Conservation (phyloP, 1,140 invertebrate genomes). For the Polyergus mexicanus region DNA sequence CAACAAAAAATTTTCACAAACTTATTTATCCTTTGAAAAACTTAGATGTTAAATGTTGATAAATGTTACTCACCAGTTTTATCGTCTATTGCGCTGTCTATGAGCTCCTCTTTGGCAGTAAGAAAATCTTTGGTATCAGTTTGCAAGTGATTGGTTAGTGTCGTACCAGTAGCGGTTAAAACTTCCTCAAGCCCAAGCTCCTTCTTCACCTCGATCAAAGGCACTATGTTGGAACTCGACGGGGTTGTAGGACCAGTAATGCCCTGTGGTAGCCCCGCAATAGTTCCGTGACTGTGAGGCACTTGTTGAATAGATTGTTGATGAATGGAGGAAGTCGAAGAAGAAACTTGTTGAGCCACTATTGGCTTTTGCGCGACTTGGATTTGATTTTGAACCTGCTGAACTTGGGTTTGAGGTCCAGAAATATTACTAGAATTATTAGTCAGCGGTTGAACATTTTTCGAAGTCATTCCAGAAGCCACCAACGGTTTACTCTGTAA, state of each 20-base stretch:
- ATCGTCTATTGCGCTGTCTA: conserved; percentile 83
- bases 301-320: conserved; percentile 75
- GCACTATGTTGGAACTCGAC: conserved; percentile 77
- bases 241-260: conserved; percentile 31
- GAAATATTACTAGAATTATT: conserved; percentile 47
- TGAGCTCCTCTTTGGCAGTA: conserved; percentile 86
- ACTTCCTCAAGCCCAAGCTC: conserved; percentile 83
- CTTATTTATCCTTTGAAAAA: not conserved
- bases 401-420: conserved; percentile 38
- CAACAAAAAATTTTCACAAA: too few relatives aligned
- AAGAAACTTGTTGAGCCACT: conserved; percentile 53
- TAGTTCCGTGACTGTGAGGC: conserved; percentile 79
- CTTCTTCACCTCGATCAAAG: conserved; percentile 86
- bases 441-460: not conserved
- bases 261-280: conserved; percentile 53
- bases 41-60: not conserved
- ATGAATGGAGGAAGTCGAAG: conserved; percentile 47
- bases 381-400: conserved; percentile 53
- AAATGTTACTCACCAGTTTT: conserved; percentile 81
- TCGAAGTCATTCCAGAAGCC: conserved; percentile 18
- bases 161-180: conserved; percentile 76
- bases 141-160: conserved; percentile 77
- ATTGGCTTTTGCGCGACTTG: conserved; percentile 58
- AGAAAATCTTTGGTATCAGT: conserved; percentile 86
- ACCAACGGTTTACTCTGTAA: conserved; percentile 10